These are phyloP conservation scores for Yponomeuta sedellus DNA, from an alignment of 2,888 invertebrate species.

Conservation along the genomic window DNA sequence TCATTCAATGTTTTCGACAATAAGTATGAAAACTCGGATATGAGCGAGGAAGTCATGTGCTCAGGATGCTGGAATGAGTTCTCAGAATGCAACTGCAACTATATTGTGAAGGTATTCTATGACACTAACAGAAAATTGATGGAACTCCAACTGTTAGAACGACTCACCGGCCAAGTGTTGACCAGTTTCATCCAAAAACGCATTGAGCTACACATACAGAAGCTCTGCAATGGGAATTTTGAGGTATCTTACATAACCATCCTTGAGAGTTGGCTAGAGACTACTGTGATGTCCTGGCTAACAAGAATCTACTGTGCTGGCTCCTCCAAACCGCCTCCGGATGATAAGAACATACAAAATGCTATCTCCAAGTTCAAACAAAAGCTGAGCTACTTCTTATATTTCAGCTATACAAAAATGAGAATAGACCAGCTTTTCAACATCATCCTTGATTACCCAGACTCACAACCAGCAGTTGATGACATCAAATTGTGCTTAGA, in stretches of 20 bases:
- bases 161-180: constrained; percentile 89
- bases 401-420: constrained; percentile 91
- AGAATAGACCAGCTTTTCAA: constrained; percentile 95
- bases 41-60: constrained; percentile 79
- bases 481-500: constrained; percentile 91
- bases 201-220: constrained; percentile 89
- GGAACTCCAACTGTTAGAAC: constrained; percentile 86
- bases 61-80: constrained; percentile 82
- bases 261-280: constrained; percentile 91
- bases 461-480: constrained; percentile 93
- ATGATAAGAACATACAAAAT: constrained; percentile 71
- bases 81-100: constrained; percentile 76
- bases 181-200: constrained; percentile 89
- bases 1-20: constrained; percentile 84
- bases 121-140: constrained; percentile 87
- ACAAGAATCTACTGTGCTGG: constrained; percentile 86
- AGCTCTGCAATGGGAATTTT: constrained; percentile 90
- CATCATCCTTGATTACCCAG: constrained; percentile 98
- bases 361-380: constrained; percentile 82
- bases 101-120: constrained; percentile 82
- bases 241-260: constrained; percentile 87
- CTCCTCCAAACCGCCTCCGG: constrained; percentile 74
- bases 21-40: constrained; percentile 67
- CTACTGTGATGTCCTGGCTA: constrained; percentile 91
- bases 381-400: constrained; percentile 87